Evolutionary conservation across 2,888 invertebrate species (phyloP), one percentile per base, ranked within the genome.

Genomic region (Neria commutata): DNA sequence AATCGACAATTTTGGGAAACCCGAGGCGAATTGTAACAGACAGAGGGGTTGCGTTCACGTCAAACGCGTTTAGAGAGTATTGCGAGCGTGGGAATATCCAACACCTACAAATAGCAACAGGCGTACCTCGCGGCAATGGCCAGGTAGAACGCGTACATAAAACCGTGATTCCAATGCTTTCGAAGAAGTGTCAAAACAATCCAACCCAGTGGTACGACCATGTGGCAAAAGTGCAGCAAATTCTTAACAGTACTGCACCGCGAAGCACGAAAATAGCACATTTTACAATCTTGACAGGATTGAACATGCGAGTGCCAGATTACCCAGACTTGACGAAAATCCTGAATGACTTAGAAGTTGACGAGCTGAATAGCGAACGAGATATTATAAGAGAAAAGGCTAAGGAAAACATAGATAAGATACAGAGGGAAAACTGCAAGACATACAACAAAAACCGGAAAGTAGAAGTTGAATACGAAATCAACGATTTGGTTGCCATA

Each of bases 401-500:
- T 11, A 4, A 19, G 19, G 23, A 45, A 2, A 63, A 60, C 34
- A 60, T 60, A 4, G 25, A 11, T 5, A 33, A 23, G 6, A 51
- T 63, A 8, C 58, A 60, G 23, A n/a, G 34, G 4, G 56, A 60
- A 29, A 58, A 58, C 17, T n/a, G 24, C 2, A 56, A 23, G 14
- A 21, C 49, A 0, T 62, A 48, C 25, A 26, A 60, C 26, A 53
- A 16, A 10, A 42, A 45, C 5, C 6, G 57, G 14, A 50, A 24
- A 52, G 23, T 21, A 17, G 56, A 55, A 19, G 21, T 14, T 17
- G 8, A 17, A 5, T 54, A 58, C 26, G 14, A 40, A 17, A 8
- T 37, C 16, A n/a, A 23, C n/a, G 61, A 63, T 10, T 26, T 61
- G 16, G 56, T 61, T 34, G 58, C 61, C 49, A 61, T 58, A 11